Evolutionary conservation across 2,888 invertebrate species (phyloP).

Genomic region (Hecatera dysodea): DNA sequence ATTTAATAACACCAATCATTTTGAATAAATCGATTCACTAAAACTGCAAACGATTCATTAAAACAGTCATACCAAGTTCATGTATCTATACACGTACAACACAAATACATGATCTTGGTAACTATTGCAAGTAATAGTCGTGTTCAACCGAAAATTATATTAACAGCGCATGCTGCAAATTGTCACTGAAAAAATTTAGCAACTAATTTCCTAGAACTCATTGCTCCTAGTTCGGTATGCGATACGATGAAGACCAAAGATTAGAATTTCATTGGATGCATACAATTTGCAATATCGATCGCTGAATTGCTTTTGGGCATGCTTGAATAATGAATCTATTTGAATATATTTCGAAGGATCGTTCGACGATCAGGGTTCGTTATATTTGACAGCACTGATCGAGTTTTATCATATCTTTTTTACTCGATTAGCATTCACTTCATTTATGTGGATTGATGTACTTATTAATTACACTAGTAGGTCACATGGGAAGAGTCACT

Average conservation of each 20-base stretch:
- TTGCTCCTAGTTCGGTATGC: conserved; percentile 4
- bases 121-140: background rate
- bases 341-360: conserved; percentile 56
- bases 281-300: conserved; percentile 62
- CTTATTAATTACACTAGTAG: too few relatives aligned
- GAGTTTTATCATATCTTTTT: background rate
- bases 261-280: conserved; percentile 52
- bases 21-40: background rate
- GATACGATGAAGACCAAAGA: conserved; percentile 24
- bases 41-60: background rate
- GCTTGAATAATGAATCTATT: conserved; percentile 66
- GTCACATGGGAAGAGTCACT: too few relatives aligned
- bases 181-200: background rate
- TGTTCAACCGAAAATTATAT: conserved; percentile 1
- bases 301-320: conserved; percentile 50
- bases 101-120: conserved; percentile 10
- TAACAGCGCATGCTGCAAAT: background rate
- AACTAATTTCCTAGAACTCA: conserved; percentile 8
- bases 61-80: too few relatives aligned
- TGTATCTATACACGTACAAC: too few relatives aligned
- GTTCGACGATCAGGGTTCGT: conserved; percentile 21
- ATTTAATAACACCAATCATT: background rate
- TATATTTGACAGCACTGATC: conserved; percentile 18
- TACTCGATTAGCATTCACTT: background rate
- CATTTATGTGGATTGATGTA: too few relatives aligned